These are phyloP conservation scores for Amphibalanus amphitrite DNA, from an alignment of 1,140 invertebrate species.

Conservation along the genomic window DNA sequence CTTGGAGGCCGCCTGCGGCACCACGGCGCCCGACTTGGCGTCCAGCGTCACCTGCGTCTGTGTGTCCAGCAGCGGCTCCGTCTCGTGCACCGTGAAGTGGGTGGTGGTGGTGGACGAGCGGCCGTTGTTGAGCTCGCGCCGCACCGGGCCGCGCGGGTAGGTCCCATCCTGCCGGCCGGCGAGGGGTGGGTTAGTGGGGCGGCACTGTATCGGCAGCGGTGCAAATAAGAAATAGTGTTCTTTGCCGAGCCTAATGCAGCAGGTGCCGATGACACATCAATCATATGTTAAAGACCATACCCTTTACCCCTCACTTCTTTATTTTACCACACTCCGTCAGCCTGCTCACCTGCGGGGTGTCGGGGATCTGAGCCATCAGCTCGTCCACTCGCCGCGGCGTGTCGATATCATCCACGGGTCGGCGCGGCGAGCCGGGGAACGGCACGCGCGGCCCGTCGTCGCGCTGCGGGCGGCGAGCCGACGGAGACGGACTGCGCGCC, in stretches of 20 bases:
- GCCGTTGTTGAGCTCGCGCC: not conserved
- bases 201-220: too few species aligned
- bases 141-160: not conserved
- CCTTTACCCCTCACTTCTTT: too few species aligned
- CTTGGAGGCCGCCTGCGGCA: slow-evolving; percentile 11
- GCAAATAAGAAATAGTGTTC: too few species aligned
- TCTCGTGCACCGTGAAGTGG: slow-evolving; percentile 1
- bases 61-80: not conserved
- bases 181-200: too few species aligned
- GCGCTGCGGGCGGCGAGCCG: not conserved
- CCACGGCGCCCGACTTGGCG: not conserved
- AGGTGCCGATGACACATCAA: too few species aligned
- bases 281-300: too few species aligned
- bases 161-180: not conserved
- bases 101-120: not conserved
- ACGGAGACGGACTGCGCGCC: not conserved
- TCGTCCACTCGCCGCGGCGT: not conserved
- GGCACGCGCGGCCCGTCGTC: not conserved
- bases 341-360: not conserved
- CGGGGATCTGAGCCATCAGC: slow-evolving; percentile 2
- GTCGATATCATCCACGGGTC: not conserved
- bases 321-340: not conserved
- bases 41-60: not conserved
- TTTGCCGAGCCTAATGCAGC: too few species aligned
- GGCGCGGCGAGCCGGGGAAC: not conserved